Evolutionary conservation across 2,113 vertebrate genomes (phyloP), one percentile per base, ranked within the genome.

Genomic region (Ceyx margarethae): DNA sequence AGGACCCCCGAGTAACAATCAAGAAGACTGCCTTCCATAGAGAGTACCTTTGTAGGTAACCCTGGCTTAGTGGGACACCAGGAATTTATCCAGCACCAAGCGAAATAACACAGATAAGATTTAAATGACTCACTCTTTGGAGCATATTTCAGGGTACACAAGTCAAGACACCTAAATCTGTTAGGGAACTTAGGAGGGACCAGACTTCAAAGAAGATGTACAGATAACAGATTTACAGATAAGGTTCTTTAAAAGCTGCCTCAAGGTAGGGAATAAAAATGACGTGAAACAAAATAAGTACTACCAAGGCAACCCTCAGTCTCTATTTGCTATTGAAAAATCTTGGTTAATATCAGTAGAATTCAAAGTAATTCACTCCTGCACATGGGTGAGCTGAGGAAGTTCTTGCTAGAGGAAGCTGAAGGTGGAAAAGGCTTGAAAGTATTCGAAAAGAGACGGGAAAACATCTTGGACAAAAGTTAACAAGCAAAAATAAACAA

Each of bases 101-200:
- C 0, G 1, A 86, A 88, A 61, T 56, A 85, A 67, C 18, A 71
- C 19, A 78, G 85, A 79, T 81, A 90, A 89, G 51, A 62, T 31
- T 57, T 20, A 60, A 28, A 48, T 94, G 90, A 95, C 75, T 94
- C 85, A 91, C 23, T 35, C 2, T 53, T 91, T 90, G 91, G 91
- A 87, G 65, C 75, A 16, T 35, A 29, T 95, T 91, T 83, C 57
- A 61, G 80, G 65, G 88, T 88, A 40, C 92, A 88, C 76, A 94
- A 91, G 76, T 88, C 53, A 73, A 86, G 93, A 93, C 90, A 90
- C 21, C 42, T 91, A 56, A 45, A 65, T 91, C 87, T 84, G 77
- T 87, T 72, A 76, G 89, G 69, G 74, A 86, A 40, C 57, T 53
- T 15, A 84, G 69, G 68, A 93, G 85, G 46, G 72, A 71, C 79